Conservation (phyloP, 2,113 vertebrate species). For the Pipa parva region DNA sequence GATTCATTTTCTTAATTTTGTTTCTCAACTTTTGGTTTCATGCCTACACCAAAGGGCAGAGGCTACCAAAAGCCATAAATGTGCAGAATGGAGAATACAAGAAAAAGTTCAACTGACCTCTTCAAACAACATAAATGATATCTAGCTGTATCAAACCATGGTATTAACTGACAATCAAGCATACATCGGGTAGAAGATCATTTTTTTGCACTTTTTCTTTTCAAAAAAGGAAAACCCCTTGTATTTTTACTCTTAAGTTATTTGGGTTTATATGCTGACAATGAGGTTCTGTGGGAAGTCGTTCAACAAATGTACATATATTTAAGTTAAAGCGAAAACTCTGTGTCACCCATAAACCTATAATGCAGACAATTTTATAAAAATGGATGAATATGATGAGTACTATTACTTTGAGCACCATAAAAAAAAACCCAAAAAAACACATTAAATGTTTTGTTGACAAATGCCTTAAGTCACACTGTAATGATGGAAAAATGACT, state of each 20-base stretch:
- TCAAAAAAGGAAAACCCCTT: constrained; percentile 57
- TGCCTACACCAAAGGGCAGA: constrained; percentile 89
- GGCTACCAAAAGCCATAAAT: constrained; percentile 81
- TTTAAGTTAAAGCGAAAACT: constrained; percentile 18
- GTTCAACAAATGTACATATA: constrained; percentile 44
- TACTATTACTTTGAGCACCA: constrained; percentile 60
- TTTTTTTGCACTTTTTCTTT: constrained; percentile 60
- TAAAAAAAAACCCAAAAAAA: background rate
- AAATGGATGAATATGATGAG: constrained; percentile 56
- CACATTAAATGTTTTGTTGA: no score
- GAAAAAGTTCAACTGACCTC: constrained; percentile 68
- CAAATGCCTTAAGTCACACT: no score
- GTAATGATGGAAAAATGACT: no score
- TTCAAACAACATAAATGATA: background rate
- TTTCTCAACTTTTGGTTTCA: constrained; percentile 98
- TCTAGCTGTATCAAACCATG: constrained; percentile 35
- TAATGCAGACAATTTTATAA: constrained; percentile 26
- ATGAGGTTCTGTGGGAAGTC: constrained; percentile 12
- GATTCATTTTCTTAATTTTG: constrained; percentile 81
- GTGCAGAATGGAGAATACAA: constrained; percentile 66
- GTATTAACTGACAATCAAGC: constrained; percentile 65
- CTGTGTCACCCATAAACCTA: constrained; percentile 20
- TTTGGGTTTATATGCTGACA: constrained; percentile 55
- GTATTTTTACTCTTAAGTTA: constrained; percentile 70
- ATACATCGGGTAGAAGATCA: constrained; percentile 49